phyloP scores from a whole-genome alignment of 2,113 vertebrate species.

The Myocastor coypus region DNA sequence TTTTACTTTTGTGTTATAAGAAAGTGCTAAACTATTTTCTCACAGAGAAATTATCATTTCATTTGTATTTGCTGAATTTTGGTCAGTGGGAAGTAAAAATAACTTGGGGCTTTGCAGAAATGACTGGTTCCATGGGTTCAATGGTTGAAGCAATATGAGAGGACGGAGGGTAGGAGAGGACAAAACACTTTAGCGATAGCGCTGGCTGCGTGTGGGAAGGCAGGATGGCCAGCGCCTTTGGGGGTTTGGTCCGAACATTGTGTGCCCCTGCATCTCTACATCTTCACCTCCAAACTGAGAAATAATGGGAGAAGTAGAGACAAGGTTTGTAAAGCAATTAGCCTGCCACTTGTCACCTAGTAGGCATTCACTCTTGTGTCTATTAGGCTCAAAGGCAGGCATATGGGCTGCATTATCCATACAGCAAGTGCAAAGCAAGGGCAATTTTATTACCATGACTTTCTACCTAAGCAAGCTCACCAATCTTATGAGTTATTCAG shows the following conservation, averaged over 20 bases:
- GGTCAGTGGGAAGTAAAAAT: constrained; percentile 65
- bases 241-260: too few relatives aligned
- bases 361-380: neutral
- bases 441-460: neutral
- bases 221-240: neutral
- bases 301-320: neutral
- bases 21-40: constrained; percentile 73
- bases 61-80: constrained; percentile 74
- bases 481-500: neutral
- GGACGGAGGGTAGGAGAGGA: neutral
- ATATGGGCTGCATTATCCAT: neutral
- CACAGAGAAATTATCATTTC: constrained; percentile 66
- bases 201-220: fast-evolving
- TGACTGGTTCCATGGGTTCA: neutral
- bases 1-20: constrained; percentile 58
- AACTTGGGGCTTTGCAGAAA: constrained; percentile 46
- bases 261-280: neutral
- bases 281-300: neutral
- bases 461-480: neutral
- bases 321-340: neutral
- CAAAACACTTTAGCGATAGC: neutral
- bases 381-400: neutral
- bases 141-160: neutral
- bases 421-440: neutral
- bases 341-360: neutral